These are phyloP conservation scores for Alouatta palliata DNA, from an alignment of 2,113 vertebrate species.

Conservation along the genomic window DNA sequence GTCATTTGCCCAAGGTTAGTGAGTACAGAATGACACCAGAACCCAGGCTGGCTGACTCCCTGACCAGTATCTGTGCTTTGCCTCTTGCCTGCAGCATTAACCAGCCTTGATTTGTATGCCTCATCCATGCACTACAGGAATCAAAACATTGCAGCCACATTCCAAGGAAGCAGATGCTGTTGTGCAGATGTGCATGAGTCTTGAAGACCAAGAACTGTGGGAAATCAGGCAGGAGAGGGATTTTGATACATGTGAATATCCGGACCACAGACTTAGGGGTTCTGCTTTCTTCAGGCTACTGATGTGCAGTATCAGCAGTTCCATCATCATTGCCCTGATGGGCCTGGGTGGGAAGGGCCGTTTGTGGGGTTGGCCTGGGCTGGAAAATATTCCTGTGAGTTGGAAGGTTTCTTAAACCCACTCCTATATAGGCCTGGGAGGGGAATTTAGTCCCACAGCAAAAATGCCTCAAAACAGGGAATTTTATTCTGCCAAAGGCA, in stretches of 20 bases:
- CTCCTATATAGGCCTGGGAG: not conserved
- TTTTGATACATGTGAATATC: conserved; percentile 45
- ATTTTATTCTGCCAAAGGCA: not conserved
- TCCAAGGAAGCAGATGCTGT: conserved; percentile 34
- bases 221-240: conserved; percentile 27
- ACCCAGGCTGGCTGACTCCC: not conserved
- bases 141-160: not conserved
- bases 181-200: not conserved
- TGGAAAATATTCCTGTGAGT: not conserved
- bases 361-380: not conserved
- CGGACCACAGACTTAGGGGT: not conserved
- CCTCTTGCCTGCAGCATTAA: not conserved
- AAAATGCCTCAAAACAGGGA: not conserved
- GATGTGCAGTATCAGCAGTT: not conserved
- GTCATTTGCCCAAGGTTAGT: not conserved
- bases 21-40: not conserved
- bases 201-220: not conserved
- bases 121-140: not conserved
- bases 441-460: not conserved
- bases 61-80: not conserved
- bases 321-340: not conserved
- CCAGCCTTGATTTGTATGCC: not conserved
- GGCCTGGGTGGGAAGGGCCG: not conserved
- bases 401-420: not conserved
- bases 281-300: not conserved